Evolutionary conservation across 2,888 invertebrate species (phyloP).

Genomic region (Argyra leucocephala): DNA sequence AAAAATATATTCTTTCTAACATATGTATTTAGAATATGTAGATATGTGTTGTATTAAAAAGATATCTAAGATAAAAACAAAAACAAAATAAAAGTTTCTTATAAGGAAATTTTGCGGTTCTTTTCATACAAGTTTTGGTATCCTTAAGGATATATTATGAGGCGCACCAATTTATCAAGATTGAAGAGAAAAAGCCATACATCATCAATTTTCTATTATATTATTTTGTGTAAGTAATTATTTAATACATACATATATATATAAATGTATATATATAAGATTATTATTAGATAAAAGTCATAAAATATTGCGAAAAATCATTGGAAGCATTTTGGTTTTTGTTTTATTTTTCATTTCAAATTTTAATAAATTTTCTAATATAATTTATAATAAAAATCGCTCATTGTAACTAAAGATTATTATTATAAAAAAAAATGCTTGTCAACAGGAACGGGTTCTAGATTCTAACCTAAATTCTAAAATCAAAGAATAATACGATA

Average conservation of each 20-base stretch:
- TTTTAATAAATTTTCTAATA: not conserved
- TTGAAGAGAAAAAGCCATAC: conserved; percentile 9
- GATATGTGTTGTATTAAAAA: too few species aligned
- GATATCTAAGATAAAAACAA: too few species aligned
- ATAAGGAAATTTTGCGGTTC: not conserved
- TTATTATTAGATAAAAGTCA: conserved; percentile 6
- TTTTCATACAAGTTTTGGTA: not conserved
- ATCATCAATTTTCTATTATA: conserved; percentile 5
- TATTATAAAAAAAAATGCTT: not conserved
- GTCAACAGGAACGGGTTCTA: too few species aligned
- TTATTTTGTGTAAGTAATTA: not conserved
- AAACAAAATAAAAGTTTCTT: too few species aligned
- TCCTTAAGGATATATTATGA: not conserved
- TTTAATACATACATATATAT: not conserved
- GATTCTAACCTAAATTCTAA: too few species aligned
- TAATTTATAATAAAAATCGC: not conserved
- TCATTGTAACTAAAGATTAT: not conserved
- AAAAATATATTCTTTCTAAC: too few species aligned
- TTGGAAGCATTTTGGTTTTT: not conserved
- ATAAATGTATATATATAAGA: not conserved
- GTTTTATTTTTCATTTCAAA: not conserved
- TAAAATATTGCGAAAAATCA: too few species aligned
- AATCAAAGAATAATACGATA: too few species aligned
- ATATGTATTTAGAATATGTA: too few species aligned
- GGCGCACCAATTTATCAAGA: not conserved